Evolutionary conservation across 2,888 invertebrate species (phyloP), one percentile per base, ranked within the genome.

Genomic region (Erannis defoliaria): DNA sequence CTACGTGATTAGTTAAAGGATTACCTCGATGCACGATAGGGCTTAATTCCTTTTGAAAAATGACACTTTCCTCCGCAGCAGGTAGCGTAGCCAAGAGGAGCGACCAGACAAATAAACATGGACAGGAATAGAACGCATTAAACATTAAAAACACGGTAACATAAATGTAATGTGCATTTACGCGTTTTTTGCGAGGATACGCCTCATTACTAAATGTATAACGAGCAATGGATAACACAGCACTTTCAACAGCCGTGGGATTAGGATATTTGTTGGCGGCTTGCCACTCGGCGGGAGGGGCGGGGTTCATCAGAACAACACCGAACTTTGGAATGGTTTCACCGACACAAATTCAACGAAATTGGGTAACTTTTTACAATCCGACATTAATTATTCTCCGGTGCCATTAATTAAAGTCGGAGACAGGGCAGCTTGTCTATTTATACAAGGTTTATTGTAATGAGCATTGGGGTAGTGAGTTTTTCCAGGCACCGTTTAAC

Each of bases 21-120:
- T 83, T 80, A 81, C 45, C 64, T 66, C 55, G 53, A 64, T 66
- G 61, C 71, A 62, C 70, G 68, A 56, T 64, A 57, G 66, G 73
- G 66, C 66, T 74, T 82, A 81, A 85, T 79, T 78, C 78, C 76
- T 71, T 76, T 77, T 83, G 80, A 83, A 84, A 85, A 84, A 83
- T 77, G 76, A 80, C 74, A 76, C 76, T 71, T 71, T 63, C 69
- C 66, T 53, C 68, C 67, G 63, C 62, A 37, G 68, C 61, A 67
- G 31, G 37, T 23, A n/a, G 26, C 73, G 62, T 72, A 59, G 72
- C 64, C 69, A 81, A 81, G 77, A 77, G 71, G 71, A 69, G 45
- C 23, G 38, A 19, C n/a, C 26, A 26, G 18, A 45, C 21, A 68
- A 76, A 80, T 78, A 76, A 76, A 67, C 66, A 68, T 75, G 33